Evolutionary conservation across 1,140 invertebrate species (phyloP).

Genomic region (Drosophila sulfurigaster): DNA sequence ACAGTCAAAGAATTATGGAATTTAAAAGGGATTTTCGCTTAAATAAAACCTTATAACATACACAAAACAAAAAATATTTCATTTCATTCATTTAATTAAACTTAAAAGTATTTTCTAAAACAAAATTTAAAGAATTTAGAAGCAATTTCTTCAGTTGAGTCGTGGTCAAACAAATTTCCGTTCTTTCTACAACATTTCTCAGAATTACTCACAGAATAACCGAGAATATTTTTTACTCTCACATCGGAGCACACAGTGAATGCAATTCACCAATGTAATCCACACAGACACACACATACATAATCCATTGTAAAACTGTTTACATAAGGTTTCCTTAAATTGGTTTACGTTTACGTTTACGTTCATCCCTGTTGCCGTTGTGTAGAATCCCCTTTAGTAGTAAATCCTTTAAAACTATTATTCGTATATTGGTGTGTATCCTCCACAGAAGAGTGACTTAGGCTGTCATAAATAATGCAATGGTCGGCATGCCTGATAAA

Average conservation of each 20-base stretch:
- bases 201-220: constrained; percentile 1
- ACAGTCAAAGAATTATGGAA: no score
- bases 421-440: constrained; percentile 16
- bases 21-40: no score
- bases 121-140: no score
- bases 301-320: constrained; percentile 81
- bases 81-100: no score
- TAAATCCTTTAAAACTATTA: constrained; percentile 30
- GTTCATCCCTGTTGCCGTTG: constrained; percentile 18
- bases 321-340: constrained; percentile 81
- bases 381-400: neutral
- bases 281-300: constrained; percentile 54
- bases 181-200: neutral
- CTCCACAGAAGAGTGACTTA: constrained; percentile 64
- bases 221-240: neutral
- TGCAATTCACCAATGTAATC: constrained; percentile 1
- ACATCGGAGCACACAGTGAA: neutral
- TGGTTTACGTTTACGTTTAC: constrained; percentile 75
- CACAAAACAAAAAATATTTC: no score
- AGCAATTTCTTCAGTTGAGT: neutral
- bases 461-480: constrained; percentile 79
- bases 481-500: constrained; percentile 74
- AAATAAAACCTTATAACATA: no score
- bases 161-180: constrained; percentile 5
- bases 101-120: no score